phyloP scores from a whole-genome alignment of 2,888 invertebrate species.

The Mimachlamys varia region DNA sequence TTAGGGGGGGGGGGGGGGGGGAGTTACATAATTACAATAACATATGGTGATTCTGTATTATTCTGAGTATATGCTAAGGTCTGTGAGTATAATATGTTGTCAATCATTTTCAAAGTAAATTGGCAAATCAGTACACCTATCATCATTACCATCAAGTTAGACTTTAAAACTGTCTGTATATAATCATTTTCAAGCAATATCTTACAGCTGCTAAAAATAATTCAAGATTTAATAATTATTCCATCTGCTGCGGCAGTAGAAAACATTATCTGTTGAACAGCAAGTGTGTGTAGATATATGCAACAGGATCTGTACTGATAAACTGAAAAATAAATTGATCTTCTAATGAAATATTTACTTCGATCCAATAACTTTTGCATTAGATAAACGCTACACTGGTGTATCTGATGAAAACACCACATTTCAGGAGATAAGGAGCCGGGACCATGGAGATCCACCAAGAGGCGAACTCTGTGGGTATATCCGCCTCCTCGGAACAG shows the following conservation, averaged over 20 bases:
- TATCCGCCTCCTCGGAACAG: not conserved
- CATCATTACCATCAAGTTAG: too few relatives aligned
- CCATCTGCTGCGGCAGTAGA: not conserved
- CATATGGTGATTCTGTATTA: too few relatives aligned
- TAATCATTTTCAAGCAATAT: too few relatives aligned
- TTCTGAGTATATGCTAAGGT: too few relatives aligned
- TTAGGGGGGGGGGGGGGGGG: too few relatives aligned
- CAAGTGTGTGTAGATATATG: not conserved
- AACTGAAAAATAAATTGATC: not conserved
- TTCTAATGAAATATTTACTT: not conserved
- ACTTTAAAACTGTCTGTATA: too few relatives aligned
- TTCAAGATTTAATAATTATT: not conserved
- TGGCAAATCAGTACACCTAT: too few relatives aligned
- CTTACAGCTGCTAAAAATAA: too few relatives aligned
- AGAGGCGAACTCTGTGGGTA: not conserved
- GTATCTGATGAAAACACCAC: slow-evolving; percentile 27
- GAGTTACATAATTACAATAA: too few relatives aligned
- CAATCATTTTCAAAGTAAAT: too few relatives aligned
- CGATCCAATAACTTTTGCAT: not conserved
- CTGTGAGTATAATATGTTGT: too few relatives aligned
- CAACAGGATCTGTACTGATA: not conserved
- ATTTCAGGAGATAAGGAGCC: not conserved
- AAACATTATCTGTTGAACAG: not conserved
- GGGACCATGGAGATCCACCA: not conserved
- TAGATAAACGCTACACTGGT: not conserved